These are phyloP conservation scores for Gallinago solitaria DNA, from an alignment of 2,797 vertebrate genomes.

Conservation along the genomic window DNA sequence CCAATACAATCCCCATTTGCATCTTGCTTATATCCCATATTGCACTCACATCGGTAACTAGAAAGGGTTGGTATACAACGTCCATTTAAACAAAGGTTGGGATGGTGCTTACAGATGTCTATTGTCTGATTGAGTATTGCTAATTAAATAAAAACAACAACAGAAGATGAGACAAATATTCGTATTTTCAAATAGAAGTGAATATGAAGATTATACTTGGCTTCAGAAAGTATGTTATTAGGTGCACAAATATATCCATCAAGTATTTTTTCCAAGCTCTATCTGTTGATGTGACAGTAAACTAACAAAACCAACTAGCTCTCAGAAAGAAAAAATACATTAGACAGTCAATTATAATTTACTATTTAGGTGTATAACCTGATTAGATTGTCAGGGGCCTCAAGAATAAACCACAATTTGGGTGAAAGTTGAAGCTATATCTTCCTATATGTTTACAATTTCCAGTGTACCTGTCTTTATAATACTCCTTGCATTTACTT, in stretches of 20 bases:
- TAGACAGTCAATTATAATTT: neutral
- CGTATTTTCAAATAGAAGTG: neutral
- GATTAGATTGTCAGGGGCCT: neutral
- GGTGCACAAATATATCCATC: neutral
- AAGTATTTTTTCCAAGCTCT: neutral
- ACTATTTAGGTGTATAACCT: neutral
- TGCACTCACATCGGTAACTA: conserved; percentile 80
- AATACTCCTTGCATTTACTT: neutral
- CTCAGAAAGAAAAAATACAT: rapidly evolving
- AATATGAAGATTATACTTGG: neutral
- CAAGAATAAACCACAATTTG: neutral
- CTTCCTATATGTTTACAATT: neutral
- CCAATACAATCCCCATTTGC: conserved; percentile 77
- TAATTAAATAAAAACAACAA: neutral
- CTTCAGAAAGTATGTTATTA: neutral
- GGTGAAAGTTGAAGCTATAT: neutral
- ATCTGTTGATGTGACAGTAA: neutral
- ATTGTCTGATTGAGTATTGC: conserved; percentile 79
- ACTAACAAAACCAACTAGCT: neutral
- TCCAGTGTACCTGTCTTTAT: neutral
- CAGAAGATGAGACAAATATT: neutral
- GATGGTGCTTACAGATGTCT: conserved; percentile 76
- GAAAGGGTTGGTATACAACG: conserved; percentile 76
- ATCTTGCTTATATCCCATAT: conserved; percentile 78
- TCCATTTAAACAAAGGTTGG: conserved; percentile 80